Evolutionary conservation across 2,888 invertebrate species (phyloP), one percentile per base, ranked within the genome.

Genomic region (Aquatica leii): DNA sequence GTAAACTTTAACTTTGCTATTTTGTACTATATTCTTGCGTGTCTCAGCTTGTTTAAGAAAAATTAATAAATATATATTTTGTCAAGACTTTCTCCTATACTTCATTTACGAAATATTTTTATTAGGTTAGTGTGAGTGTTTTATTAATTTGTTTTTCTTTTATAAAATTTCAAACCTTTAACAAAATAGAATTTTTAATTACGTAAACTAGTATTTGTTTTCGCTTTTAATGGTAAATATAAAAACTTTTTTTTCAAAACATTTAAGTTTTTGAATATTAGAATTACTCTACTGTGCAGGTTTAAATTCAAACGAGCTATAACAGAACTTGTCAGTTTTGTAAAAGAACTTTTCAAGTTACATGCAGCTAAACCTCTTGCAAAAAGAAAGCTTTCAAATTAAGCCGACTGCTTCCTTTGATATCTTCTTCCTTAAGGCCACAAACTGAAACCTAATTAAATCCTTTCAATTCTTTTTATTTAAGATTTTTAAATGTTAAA

Each of bases 391-490:
- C 59, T 64, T 64, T 64, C 64, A 64, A 64, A 64, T 64, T 64
- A 64, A 60, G 51, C 60, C 50, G 59, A 60, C 64, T 64, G 57
- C 56, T 64, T 64, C 64, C 64, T 64, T 64, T 64, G 64, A 60
- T 64, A 64, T 64, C 64, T 64, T 57, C 56, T 59, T 64, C 60
- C 59, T 52, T 40, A 53, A 60, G 64, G 64, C 64, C 64, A 57
- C 60, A 60, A 52, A 48, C 35, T 55, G 49, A 56, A 64, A 64
- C 64, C 60, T 64, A 60, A 64, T 64, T 64, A 64, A 64, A 64
- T 60, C 64, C 64, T 60, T 64, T 60, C 60, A 51, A 64, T 64
- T 59, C 52, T 60, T 58, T 37, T 20, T 20, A 34, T 62, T 24
- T 24, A 24, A 24, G 24, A 24, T 24, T 24, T 24, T 6, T 24